Percentiles rank a stretch among this genome's conserved stretches.
phyloP scores from a whole-genome alignment of 2,113 vertebrate species.

The Gymnarchus niloticus region DNA sequence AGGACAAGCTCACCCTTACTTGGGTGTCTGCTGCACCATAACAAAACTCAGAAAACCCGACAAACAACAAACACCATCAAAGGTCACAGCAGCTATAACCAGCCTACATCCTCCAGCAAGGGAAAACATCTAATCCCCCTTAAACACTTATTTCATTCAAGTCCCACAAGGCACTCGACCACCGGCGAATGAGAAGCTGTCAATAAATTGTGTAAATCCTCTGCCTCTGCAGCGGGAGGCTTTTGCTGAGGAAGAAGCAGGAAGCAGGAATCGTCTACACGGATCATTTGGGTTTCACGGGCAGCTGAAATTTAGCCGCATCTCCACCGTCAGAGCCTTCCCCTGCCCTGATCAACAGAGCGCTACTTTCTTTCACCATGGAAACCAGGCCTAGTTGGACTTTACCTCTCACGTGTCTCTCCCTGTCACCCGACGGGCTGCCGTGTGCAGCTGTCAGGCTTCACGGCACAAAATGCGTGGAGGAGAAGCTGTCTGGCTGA shows the following conservation, averaged over 20 bases:
- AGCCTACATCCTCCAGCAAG: not conserved
- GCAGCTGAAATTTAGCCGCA: not conserved
- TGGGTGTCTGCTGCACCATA: not conserved
- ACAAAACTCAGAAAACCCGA: not conserved
- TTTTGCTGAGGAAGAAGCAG: not conserved
- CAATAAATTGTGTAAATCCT: conserved; percentile 6
- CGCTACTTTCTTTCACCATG: conserved; percentile 35
- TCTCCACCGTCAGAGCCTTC: not conserved
- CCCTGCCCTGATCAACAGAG: not conserved
- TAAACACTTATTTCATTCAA: conserved; percentile 8
- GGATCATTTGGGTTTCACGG: not conserved
- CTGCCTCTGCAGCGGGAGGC: not conserved
- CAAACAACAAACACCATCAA: not conserved
- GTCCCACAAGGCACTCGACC: not conserved
- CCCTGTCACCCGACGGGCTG: not conserved
- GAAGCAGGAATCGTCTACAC: not conserved
- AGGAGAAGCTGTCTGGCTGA: not conserved
- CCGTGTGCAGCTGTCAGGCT: not conserved
- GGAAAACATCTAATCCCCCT: not conserved
- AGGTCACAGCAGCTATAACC: not conserved
- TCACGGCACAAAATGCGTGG: not conserved
- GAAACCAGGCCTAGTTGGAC: conserved; percentile 26
- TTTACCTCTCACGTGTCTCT: too few relatives aligned
- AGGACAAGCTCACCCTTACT: not conserved
- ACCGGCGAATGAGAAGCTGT: not conserved